A percentile compares a stretch with the other conserved stretches of the same genome.
These are phyloP conservation scores for Anabacerthia variegaticeps DNA, from an alignment of 2,797 vertebrate species.

Conservation along the genomic window DNA sequence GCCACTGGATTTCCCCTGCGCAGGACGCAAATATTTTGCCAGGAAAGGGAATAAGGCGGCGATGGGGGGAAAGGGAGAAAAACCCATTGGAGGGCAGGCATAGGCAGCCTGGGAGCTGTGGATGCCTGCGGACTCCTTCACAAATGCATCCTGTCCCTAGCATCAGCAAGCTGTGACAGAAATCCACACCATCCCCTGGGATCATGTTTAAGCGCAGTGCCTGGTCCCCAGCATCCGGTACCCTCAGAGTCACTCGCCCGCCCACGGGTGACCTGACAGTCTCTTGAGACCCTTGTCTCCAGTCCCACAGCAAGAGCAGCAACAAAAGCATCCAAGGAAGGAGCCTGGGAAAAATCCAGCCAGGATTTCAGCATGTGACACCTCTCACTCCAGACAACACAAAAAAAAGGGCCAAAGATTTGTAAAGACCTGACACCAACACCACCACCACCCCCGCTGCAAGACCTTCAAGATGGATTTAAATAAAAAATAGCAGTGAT, in stretches of 20 bases:
- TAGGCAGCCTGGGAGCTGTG: not conserved
- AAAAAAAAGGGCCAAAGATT: not conserved
- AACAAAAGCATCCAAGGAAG: not conserved
- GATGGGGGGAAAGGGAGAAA: not conserved
- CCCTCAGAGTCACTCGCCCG: not conserved
- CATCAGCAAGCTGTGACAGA: not conserved
- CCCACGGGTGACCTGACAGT: not conserved
- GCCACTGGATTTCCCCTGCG: constrained; percentile 45
- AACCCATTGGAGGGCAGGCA: not conserved
- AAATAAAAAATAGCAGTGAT: not conserved
- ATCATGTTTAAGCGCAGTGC: not conserved
- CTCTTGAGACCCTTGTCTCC: not conserved
- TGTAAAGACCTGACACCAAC: not conserved
- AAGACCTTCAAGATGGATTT: not conserved
- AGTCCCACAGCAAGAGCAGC: not conserved
- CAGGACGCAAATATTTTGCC: constrained; percentile 10
- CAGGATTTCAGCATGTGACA: not conserved
- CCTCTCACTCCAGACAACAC: not conserved
- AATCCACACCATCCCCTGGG: fast-evolving
- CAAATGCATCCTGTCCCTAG: not conserved
- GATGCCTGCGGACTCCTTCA: not conserved
- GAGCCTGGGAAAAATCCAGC: constrained; percentile 56
- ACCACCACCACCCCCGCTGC: not conserved
- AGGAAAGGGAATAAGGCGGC: not conserved
- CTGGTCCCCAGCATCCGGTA: not conserved